Conservation (phyloP, 2,113 vertebrate genomes). For the Odontesthes bonariensis region DNA sequence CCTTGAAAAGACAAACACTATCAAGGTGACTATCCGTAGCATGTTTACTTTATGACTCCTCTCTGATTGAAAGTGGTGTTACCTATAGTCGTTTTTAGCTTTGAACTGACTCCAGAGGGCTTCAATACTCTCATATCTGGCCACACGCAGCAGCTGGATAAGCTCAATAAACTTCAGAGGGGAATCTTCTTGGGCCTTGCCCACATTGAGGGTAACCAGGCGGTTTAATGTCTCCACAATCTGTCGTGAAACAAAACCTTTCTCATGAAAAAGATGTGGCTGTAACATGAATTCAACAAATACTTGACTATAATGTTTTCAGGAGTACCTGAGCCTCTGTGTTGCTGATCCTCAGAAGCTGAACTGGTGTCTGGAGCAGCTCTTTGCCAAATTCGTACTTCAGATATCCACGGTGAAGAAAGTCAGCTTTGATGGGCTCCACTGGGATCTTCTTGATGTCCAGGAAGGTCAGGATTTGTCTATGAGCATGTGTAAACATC, state of each 20-base stretch:
- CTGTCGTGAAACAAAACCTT: constrained; percentile 66
- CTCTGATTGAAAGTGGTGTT: constrained; percentile 8
- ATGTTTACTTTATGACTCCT: background rate
- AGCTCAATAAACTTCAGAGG: constrained; percentile 85
- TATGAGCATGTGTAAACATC: constrained; percentile 46
- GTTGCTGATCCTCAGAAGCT: constrained; percentile 82
- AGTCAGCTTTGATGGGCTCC: constrained; percentile 43
- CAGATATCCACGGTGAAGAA: constrained; percentile 77
- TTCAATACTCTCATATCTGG: constrained; percentile 67
- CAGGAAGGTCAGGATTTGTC: constrained; percentile 80
- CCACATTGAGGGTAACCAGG: constrained; percentile 80
- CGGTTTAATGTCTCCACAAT: constrained; percentile 82
- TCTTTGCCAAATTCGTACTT: constrained; percentile 79
- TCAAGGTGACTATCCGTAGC: background rate
- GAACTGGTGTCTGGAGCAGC: constrained; percentile 82
- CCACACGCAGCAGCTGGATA: constrained; percentile 80
- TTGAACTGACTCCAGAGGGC: constrained; percentile 78
- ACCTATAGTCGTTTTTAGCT: constrained; percentile 74
- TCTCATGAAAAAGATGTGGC: background rate
- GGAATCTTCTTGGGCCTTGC: constrained; percentile 82
- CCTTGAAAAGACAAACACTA: constrained; percentile 61
- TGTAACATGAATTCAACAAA: background rate
- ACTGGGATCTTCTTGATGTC: constrained; percentile 65
- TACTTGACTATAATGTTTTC: background rate
- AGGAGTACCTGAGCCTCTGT: constrained; percentile 75